Evolutionary conservation across 2,113 vertebrate genomes (phyloP), one percentile per base, ranked within the genome.

Genomic region (Morone saxatilis): DNA sequence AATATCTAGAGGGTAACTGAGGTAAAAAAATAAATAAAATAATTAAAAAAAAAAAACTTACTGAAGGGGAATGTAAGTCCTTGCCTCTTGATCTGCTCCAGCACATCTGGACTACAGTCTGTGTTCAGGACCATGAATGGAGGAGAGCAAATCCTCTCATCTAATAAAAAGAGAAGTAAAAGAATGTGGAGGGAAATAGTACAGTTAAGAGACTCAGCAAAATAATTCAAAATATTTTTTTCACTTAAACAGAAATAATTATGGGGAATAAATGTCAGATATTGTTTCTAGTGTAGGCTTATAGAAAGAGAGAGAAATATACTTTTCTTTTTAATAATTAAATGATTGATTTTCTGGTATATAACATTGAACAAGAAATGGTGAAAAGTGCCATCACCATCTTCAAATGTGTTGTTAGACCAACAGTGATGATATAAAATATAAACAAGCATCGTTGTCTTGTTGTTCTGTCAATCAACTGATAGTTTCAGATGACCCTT

Each of bases 91-190:
- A 99, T 97, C 87, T 97, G 96, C 91, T 95, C 92, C 95, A 99
- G 90, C 22, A 97, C 97, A 77, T 99, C 97, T 56, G 96, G 96
- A 72, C 96, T 97, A 72, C 97, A 97, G 81, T 97, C 96, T 25
- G 94, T 96, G 80, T 97, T 98, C 89, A 99, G 94, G 87, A 99
- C 97, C 98, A 99, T 98, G 94, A 99, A 99, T 36, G 98, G 98
- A 5, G 98, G 98, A n/a, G 98, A 99, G 93, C 98, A 97, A 89
- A 99, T 97, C 88, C 98, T 96, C 80, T 97, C 96, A 74, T 99
- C 98, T 99, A 77, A 51, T 81, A 83, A 73, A 88, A 43, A 86
- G 65, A 83, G 59, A 66, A 74, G 43, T 0, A 86, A 47, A 78
- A 22, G 66, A 60, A 70, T 5, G 56, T 36, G 20, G 1, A 2